Evolutionary conservation across 1,140 invertebrate genomes (phyloP).

Genomic region (Lasaia peninsularis): DNA sequence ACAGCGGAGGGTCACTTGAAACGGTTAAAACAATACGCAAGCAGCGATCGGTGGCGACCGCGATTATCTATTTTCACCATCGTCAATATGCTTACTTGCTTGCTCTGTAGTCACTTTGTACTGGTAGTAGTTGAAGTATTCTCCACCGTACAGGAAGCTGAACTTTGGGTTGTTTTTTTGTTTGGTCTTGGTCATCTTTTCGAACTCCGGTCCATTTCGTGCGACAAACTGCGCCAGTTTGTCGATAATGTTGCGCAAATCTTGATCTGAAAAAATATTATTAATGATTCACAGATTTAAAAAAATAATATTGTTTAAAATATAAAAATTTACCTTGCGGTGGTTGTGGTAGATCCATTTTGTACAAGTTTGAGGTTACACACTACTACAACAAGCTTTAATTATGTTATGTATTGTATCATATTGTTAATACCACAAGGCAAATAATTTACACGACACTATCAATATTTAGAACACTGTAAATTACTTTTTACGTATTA

Average conservation of each 20-base stretch:
- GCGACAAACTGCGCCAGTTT: constrained; percentile 99
- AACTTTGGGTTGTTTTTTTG: constrained; percentile 98
- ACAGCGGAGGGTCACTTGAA: constrained; percentile 75
- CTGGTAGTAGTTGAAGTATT: constrained; percentile 97
- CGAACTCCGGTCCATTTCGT: constrained; percentile 98
- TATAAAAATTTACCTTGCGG: constrained; percentile 42
- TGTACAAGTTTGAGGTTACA: constrained; percentile 33
- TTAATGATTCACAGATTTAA: neutral
- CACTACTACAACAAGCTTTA: neutral
- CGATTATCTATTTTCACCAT: constrained; percentile 56
- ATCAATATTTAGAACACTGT: too few relatives aligned
- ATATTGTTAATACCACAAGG: constrained; percentile 2
- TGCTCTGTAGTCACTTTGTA: constrained; percentile 95
- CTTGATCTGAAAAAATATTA: constrained; percentile 83
- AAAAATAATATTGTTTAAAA: neutral
- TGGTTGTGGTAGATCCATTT: constrained; percentile 64
- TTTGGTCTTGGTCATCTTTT: constrained; percentile 98
- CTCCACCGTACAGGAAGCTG: constrained; percentile 96
- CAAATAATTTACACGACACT: neutral
- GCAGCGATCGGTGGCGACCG: constrained; percentile 56
- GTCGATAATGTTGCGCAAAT: constrained; percentile 97
- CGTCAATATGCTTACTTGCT: constrained; percentile 84
- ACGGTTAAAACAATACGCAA: constrained; percentile 62
- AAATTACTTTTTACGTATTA: neutral
- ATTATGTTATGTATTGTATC: neutral